Conservation (phyloP, 2,797 vertebrate genomes). For the Octomys mimax region DNA sequence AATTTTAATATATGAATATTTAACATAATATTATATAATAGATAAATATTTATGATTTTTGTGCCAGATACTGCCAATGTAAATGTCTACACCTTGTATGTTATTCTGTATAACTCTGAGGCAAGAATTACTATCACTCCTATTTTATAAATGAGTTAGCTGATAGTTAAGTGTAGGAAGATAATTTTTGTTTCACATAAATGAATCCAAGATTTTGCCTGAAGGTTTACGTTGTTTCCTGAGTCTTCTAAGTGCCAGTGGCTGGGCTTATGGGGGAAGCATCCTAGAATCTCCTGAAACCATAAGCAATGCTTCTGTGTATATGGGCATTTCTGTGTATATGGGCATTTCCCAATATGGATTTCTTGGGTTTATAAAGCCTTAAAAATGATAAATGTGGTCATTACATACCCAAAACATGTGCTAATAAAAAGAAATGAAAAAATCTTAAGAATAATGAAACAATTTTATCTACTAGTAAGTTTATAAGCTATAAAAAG, state of each 20-base stretch:
- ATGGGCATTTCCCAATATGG: neutral
- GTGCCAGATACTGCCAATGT: neutral
- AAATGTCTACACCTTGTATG: neutral
- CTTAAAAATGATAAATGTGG: neutral
- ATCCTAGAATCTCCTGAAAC: neutral
- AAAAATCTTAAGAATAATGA: neutral
- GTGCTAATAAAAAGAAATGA: neutral
- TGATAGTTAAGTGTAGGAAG: conserved; percentile 11
- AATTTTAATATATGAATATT: neutral
- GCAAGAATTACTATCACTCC: conserved; percentile 34
- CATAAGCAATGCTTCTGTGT: conserved; percentile 2
- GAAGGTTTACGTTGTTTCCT: neutral
- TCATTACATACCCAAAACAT: neutral
- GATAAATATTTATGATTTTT: neutral
- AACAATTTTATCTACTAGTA: conserved; percentile 45
- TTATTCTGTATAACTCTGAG: conserved; percentile 45
- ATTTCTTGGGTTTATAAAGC: conserved; percentile 51
- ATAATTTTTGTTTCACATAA: conserved; percentile 27
- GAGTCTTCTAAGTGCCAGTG: neutral
- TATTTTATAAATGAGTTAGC: conserved; percentile 60
- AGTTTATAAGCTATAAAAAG: conserved; percentile 41
- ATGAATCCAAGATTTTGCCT: conserved; percentile 25
- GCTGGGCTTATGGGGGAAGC: neutral
- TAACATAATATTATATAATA: too few species aligned
- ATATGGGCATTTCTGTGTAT: neutral